Evolutionary conservation across 2,888 invertebrate genomes (phyloP), one percentile per base, ranked within the genome.

Genomic region (Nebria brevicollis): DNA sequence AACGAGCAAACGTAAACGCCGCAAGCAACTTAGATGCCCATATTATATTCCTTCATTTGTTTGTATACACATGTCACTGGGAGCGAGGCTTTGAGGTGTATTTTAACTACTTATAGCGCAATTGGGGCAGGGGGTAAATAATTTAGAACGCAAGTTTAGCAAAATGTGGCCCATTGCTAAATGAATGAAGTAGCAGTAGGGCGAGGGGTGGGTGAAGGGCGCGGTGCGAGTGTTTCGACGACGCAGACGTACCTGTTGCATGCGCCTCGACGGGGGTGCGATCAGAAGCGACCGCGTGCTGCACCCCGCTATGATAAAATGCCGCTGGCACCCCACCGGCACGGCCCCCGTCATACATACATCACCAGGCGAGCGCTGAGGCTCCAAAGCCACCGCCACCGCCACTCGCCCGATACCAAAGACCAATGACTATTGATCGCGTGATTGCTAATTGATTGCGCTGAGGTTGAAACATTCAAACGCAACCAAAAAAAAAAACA

Each of bases 191-290:
- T n/a, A n/a, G 3, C 54, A 54, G 4, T 8, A 54, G 1, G 20
- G 54, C 54, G 54, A 54, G 54, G 4, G 13, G 70, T 15, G 70
- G 1, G 25, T 4, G 20, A 20, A 26, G 70, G 25, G 26, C 25
- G 34, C 1, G 25, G 70, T 68, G 68, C 68, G 43, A 3, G 11
- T 54, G 11, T 54, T 54, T 54, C 54, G 54, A 54, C 54, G 54
- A 8, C 54, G 70, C 70, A 70, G 70, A 26, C 70, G 70, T 70
- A 70, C 70, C 70, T 70, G 70, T 70, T 70, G 70, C 70, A 70
- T 70, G 70, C 70, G 70, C 70, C 54, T 54, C 54, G 34, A 70
- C 70, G 25, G 34, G 70, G 26, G 66, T 25, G 66, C 25, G 66
- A 25, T 66, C 54, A 13, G 54, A 1, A 54, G 54, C 54, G 54